Base-by-base conservation (phyloP, 1,140 invertebrate species). In the Camponotus floridanus region DNA sequence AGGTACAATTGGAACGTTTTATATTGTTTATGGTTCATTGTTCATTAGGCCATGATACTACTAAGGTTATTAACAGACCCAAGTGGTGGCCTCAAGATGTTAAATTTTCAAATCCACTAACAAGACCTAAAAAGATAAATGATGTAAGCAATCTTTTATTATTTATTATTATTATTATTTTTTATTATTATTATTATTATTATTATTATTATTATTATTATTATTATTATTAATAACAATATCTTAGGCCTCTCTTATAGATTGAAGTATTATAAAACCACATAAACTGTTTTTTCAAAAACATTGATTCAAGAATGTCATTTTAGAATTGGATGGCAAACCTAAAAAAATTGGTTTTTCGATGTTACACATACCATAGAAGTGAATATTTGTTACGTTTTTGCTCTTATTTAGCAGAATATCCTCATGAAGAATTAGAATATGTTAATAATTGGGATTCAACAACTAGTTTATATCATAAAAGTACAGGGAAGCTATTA, bases 21-120 rank as follows among this genome's bases (percentile, higher is more conserved):
- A 96, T 97, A 91, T 96, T 96, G 80, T 97, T 97, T 91, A 97
- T 97, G 96, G 96, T 97, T 71, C 96, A 97, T 91, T 97, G 97
- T 95, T 97, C 97, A 48, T 96, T 96, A 94, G 97, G 96, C 33
- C 96, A 97, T 87, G 95, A 96, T 84, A 96, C 95, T 4, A 95
- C 94, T 39, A 96, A 96, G 85, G 95, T 95, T 73, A 96, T 97
- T 70, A 95, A 92, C 64, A 93, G 96, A 88, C 97, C 97, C 15
- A 95, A 96, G 68, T 97, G 97, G 97, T 97, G 97, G 97, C 97
- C 97, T 11, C 95, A 95, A 88, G 96, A 97, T 94, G 95, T 97
- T 0, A 94, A 94, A 48, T 97, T 97, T 92, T 95, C 96, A 2
- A 96, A 96, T 93, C 97, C 96, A 7, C 94, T 97, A 67, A 94